Conservation (phyloP, 1,140 invertebrate genomes). For the Bombus affinis region DNA sequence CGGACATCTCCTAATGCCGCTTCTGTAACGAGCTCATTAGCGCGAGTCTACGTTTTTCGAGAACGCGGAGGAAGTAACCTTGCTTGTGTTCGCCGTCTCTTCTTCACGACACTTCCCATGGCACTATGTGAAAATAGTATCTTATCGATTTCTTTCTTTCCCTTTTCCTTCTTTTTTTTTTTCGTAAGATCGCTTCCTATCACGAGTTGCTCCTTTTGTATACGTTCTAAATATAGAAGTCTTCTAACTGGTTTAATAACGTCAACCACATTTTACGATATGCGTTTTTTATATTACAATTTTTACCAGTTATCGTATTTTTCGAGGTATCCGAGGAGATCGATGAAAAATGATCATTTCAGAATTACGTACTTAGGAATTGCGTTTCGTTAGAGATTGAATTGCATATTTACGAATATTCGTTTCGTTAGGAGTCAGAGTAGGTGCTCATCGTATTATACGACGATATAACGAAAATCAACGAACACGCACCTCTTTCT, state of each 20-base stretch:
- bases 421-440: too few species aligned
- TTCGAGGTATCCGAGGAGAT: too few species aligned
- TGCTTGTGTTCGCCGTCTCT: constrained; percentile 12
- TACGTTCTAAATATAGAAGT: neutral
- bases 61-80: constrained; percentile 49
- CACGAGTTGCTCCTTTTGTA: neutral
- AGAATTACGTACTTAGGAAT: too few species aligned
- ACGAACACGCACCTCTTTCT: too few species aligned
- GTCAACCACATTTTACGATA: neutral
- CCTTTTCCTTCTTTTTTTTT: neutral
- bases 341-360: too few species aligned
- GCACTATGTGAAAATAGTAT: constrained; percentile 1
- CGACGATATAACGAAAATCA: too few species aligned
- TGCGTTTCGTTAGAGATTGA: too few species aligned
- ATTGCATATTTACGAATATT: too few species aligned
- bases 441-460: too few species aligned
- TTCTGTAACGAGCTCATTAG: constrained; percentile 67
- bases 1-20: neutral
- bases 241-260: neutral
- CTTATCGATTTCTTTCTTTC: neutral
- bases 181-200: neutral
- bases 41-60: constrained; percentile 29
- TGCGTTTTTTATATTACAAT: neutral
- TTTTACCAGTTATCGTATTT: neutral
- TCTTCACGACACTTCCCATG: constrained; percentile 23